These are phyloP conservation scores for Marcusenius ussheri DNA, from an alignment of 2,113 vertebrate genomes.

Conservation along the genomic window DNA sequence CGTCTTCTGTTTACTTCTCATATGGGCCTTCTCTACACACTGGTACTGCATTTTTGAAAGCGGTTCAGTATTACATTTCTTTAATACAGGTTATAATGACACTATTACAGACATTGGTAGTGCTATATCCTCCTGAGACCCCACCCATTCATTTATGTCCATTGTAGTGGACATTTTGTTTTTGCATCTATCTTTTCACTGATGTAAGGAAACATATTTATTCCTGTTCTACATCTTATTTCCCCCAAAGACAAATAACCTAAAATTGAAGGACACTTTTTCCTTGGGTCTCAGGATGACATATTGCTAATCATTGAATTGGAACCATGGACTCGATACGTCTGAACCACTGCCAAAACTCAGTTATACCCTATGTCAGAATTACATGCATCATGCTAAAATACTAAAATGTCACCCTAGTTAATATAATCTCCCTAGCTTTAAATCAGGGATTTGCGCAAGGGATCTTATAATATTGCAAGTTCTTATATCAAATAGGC, in stretches of 20 bases:
- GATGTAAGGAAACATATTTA: too few relatives aligned
- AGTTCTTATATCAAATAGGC: background rate
- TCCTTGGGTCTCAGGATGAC: too few relatives aligned
- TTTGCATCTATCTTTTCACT: too few relatives aligned
- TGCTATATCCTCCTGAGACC: too few relatives aligned
- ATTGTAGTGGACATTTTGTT: too few relatives aligned
- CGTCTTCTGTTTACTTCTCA: background rate
- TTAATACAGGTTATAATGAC: background rate
- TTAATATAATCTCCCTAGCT: background rate
- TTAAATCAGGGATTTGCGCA: background rate
- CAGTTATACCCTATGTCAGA: background rate
- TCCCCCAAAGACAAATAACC: too few relatives aligned
- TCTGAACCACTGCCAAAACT: background rate
- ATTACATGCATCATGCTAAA: background rate
- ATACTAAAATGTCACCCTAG: background rate
- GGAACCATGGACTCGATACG: background rate
- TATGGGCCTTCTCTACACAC: background rate
- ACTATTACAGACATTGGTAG: background rate
- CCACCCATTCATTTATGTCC: too few relatives aligned
- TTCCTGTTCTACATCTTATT: too few relatives aligned
- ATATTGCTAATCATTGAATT: background rate
- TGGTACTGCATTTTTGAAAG: background rate
- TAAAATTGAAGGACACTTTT: too few relatives aligned
- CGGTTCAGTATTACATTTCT: background rate
- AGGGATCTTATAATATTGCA: background rate